Evolutionary conservation across 2,888 invertebrate species (phyloP), one percentile per base, ranked within the genome.

Genomic region (Xanthorhoe designata): DNA sequence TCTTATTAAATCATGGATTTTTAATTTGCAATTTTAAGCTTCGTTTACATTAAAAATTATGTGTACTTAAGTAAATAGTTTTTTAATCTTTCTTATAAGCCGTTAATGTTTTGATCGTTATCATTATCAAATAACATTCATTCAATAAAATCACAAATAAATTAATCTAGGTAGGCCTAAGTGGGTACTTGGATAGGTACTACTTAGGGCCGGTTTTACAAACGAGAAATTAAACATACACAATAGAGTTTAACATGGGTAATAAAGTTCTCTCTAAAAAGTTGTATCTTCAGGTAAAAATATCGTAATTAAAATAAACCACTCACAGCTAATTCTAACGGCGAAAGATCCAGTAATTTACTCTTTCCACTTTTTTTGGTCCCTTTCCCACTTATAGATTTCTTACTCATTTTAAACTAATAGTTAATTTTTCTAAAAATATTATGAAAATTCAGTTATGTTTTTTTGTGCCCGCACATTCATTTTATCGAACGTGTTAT

Each of bases 401-500:
- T 79, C 60, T 76, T 78, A 58, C 75, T 82, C 83, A 84, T 84
- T 80, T 66, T 70, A 72, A 64, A 61, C 35, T 45, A 69, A 70
- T 61, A 32, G 0, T 4, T 38, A 19, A 15, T 56, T 6, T 24
- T 8, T 32, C 32, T 49, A 13, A 24, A 38, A 19, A n/a, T 19
- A 52, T 32, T 54, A 52, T n/a, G 13, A 35, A 42, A 53, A 24
- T 24, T 42, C 10, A 3, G 51, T 47, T 51, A 49, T 49, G 2
- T 49, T 49, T n/a, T 17, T 57, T 29, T 18, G 32, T 51, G 24
- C 73, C 62, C 75, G 75, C 77, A 78, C 80, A 76, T 73, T 74
- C 86, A 85, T 86, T 82, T 84, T 84, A 78, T 75, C 71, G 71
- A 49, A 47, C 68, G 56, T 64, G 76, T 73, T 65, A 68, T 60